Percentiles rank a stretch among this genome's conserved stretches.
Evolutionary conservation across 2,797 vertebrate genomes (phyloP).

Genomic region (Steatocranus sp.): DNA sequence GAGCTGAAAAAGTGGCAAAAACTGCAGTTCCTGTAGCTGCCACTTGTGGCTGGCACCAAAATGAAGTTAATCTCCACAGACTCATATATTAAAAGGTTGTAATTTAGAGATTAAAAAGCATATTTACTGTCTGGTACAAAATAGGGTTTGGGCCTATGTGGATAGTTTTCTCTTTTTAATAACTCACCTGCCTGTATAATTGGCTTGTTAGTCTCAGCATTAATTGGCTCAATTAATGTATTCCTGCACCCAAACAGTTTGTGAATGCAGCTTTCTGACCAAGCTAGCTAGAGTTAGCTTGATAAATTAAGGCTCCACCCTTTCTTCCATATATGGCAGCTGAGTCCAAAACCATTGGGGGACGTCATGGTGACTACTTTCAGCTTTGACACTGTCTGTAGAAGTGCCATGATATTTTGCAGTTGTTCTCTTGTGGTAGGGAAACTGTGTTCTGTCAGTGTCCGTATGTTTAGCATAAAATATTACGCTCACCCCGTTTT

Average conservation of each 20-base stretch:
- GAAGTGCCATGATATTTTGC: background rate
- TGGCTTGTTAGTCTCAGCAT: background rate
- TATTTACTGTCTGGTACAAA: background rate
- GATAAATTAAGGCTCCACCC: fast-evolving
- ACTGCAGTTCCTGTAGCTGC: background rate
- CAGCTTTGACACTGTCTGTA: background rate
- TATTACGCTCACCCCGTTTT: background rate
- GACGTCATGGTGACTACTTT: background rate
- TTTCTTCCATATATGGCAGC: background rate
- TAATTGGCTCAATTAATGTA: fast-evolving
- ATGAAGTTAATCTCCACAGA: background rate
- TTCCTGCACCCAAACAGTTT: background rate
- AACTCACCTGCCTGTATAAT: background rate
- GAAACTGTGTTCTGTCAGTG: background rate
- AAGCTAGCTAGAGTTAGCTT: background rate
- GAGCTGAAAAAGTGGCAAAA: background rate
- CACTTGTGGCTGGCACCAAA: background rate
- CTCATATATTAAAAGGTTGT: fast-evolving
- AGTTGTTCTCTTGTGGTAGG: background rate
- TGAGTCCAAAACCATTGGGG: background rate
- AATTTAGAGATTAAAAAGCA: background rate
- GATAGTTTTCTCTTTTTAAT: background rate
- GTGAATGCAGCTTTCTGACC: background rate
- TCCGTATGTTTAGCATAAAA: background rate
- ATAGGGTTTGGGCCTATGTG: background rate